phyloP scores from a whole-genome alignment of 2,888 invertebrate species.

The Geotrupes spiniger region DNA sequence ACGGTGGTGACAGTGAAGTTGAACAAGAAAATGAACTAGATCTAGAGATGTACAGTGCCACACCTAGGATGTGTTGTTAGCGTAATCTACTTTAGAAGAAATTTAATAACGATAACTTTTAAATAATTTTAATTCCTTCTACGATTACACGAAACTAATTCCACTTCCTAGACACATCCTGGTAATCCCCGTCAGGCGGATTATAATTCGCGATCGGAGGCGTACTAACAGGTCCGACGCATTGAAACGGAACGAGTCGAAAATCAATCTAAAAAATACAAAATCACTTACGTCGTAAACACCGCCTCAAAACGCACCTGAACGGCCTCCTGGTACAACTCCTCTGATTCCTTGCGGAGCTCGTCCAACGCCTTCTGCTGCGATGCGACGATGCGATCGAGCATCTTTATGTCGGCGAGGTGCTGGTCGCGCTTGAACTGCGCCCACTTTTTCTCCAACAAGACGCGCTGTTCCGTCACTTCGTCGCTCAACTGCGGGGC shows the following conservation, averaged over 20 bases:
- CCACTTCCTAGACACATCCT: conserved; percentile 79
- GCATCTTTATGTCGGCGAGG: conserved; percentile 62
- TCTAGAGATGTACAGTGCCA: too few relatives aligned
- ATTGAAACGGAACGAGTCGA: conserved; percentile 64
- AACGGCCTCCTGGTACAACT: conserved; percentile 83
- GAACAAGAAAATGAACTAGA: too few relatives aligned
- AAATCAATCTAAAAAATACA: conserved; percentile 63
- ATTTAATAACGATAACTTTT: too few relatives aligned
- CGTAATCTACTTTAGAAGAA: too few relatives aligned
- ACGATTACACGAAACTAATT: conserved; percentile 38
- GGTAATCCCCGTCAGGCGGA: conserved; percentile 87
- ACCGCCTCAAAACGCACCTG: conserved; percentile 55
- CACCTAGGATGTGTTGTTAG: too few relatives aligned
- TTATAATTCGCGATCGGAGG: conserved; percentile 79
- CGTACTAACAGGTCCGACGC: conserved; percentile 75
- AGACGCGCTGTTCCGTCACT: conserved; percentile 61
- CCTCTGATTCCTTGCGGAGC: conserved; percentile 76
- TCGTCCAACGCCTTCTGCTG: conserved; percentile 79
- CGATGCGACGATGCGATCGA: conserved; percentile 65
- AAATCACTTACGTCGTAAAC: background rate
- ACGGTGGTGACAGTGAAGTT: too few relatives aligned
- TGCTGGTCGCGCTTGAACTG: conserved; percentile 65
- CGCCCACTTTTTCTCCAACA: conserved; percentile 74
- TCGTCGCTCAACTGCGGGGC: conserved; percentile 54
- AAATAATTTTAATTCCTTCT: too few relatives aligned